phyloP scores from a whole-genome alignment of 1,140 invertebrate genomes.

The Drosophila pachea region DNA sequence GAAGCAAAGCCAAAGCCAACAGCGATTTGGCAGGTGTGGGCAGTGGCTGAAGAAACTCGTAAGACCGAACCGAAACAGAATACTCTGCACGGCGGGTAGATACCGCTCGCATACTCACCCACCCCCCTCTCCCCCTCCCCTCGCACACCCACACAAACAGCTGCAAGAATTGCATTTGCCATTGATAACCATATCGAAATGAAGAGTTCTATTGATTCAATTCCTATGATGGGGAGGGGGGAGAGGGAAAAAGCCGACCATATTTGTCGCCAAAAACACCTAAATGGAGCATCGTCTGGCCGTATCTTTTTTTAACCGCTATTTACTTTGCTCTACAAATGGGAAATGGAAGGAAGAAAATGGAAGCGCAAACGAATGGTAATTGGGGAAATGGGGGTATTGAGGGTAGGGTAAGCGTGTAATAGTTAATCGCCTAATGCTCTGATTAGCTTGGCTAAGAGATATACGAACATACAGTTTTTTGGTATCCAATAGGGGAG shows the following conservation, averaged over 20 bases:
- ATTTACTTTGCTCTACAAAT: no score
- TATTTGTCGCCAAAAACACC: no score
- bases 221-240: not conserved
- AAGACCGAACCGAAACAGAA: not conserved
- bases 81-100: not conserved
- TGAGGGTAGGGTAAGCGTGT: not conserved
- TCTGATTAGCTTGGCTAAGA: conserved; percentile 30
- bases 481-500: conserved; percentile 5
- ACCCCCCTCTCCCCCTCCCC: not conserved
- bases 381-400: not conserved
- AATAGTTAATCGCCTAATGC: conserved; percentile 39
- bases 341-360: not conserved
- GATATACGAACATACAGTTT: conserved; percentile 8
- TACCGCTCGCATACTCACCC: not conserved
- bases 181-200: not conserved
- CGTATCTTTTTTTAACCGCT: no score
- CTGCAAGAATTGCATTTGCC: not conserved
- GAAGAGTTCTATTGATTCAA: no score
- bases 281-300: no score
- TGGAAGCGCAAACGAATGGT: not conserved
- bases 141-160: not conserved
- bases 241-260: not conserved
- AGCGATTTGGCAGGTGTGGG: conserved; percentile 25
- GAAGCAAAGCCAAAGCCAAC: not conserved
- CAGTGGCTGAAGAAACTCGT: conserved; percentile 13